phyloP scores from a whole-genome alignment of 2,797 vertebrate genomes.

The Epinephelus malabaricus region DNA sequence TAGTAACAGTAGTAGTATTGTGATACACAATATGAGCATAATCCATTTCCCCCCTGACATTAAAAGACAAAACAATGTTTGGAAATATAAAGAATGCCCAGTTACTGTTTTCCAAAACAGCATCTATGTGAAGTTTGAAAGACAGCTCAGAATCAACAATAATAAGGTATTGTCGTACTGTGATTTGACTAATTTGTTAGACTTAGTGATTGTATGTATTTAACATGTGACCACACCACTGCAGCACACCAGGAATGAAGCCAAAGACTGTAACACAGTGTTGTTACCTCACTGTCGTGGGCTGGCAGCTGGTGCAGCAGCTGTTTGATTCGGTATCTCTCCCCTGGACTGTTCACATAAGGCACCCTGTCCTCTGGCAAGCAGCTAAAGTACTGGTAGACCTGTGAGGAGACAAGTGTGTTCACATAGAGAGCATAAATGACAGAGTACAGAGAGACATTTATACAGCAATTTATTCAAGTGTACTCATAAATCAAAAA shows the following conservation, averaged over 20 bases:
- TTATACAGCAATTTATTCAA: constrained; percentile 27
- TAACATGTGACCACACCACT: background rate
- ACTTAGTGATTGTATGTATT: background rate
- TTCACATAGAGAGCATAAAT: constrained; percentile 35
- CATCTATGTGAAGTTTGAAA: background rate
- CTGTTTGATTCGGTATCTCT: constrained; percentile 96
- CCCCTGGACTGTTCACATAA: constrained; percentile 97
- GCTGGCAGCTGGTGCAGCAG: constrained; percentile 97
- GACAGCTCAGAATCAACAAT: background rate
- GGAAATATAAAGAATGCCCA: too few species aligned
- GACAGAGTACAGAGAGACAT: constrained; percentile 7
- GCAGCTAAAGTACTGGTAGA: constrained; percentile 99
- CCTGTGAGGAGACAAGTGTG: constrained; percentile 81
- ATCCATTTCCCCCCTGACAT: too few species aligned
- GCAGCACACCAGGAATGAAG: background rate
- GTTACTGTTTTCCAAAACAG: too few species aligned
- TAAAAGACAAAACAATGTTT: too few species aligned
- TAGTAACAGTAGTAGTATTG: too few species aligned
- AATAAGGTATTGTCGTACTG: background rate
- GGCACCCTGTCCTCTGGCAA: constrained; percentile 97
- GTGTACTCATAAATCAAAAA: constrained; percentile 34
- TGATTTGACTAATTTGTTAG: background rate
- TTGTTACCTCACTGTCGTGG: constrained; percentile 97
- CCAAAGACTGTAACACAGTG: background rate
- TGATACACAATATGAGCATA: too few species aligned